Conservation (phyloP, 2,113 vertebrate genomes). For the Neodontobutis hainanensis region DNA sequence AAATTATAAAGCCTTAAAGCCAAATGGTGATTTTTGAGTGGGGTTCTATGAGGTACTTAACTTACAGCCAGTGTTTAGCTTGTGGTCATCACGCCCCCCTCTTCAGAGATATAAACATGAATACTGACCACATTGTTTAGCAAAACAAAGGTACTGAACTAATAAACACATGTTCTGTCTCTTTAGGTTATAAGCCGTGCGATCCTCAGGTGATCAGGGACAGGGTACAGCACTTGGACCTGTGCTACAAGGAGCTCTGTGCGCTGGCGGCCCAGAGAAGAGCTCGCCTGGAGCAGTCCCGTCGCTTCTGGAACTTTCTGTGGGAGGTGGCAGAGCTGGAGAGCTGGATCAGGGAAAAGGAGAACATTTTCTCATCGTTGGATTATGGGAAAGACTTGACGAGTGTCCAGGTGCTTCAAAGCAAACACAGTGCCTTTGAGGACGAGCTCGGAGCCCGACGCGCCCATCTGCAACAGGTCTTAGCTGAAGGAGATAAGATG, state of each 20-base stretch:
- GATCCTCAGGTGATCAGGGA: constrained; percentile 93
- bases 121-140: neutral
- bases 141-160: neutral
- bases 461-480: constrained; percentile 77
- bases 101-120: neutral
- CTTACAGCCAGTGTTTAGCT: neutral
- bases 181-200: constrained; percentile 91
- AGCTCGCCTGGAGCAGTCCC: constrained; percentile 87
- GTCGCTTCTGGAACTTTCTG: constrained; percentile 90
- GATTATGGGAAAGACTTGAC: constrained; percentile 95
- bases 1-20: neutral
- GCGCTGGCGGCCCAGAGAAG: constrained; percentile 83
- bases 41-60: neutral
- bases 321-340: constrained; percentile 93
- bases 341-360: constrained; percentile 95
- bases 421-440: constrained; percentile 91
- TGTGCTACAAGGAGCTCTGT: constrained; percentile 87
- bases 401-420: constrained; percentile 87
- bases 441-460: constrained; percentile 87
- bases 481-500: constrained; percentile 83
- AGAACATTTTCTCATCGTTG: constrained; percentile 91
- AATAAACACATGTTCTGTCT: neutral
- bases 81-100: neutral
- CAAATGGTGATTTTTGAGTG: neutral
- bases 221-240: constrained; percentile 88